Percentiles rank a stretch among this genome's conserved stretches.
phyloP scores from a whole-genome alignment of 2,888 invertebrate genomes.

The Argyra leucocephala region DNA sequence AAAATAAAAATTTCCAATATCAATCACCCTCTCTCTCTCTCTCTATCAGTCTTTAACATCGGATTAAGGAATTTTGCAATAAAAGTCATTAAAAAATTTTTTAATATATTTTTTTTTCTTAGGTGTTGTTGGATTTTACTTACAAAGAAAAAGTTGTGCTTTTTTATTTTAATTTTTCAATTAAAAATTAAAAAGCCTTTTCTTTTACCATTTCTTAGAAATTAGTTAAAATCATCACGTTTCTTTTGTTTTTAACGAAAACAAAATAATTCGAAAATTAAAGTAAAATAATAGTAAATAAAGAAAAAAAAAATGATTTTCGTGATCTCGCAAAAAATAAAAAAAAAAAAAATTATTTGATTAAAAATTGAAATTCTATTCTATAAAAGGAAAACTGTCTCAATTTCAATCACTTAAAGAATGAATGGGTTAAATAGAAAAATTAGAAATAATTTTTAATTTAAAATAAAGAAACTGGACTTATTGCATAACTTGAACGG shows the following conservation, averaged over 20 bases:
- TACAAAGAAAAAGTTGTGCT: background rate
- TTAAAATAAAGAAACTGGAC: no score
- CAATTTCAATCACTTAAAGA: background rate
- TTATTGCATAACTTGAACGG: no score
- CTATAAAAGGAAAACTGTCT: background rate
- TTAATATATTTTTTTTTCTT: no score
- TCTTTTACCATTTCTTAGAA: background rate
- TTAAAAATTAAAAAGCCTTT: background rate
- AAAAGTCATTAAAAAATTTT: no score
- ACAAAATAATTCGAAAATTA: background rate
- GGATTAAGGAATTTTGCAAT: no score
- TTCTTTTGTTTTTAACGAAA: background rate
- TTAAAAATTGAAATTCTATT: background rate
- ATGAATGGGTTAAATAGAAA: background rate
- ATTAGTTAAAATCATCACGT: background rate
- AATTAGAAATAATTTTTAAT: no score
- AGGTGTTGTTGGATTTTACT: no score
- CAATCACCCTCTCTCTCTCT: no score
- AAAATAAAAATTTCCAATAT: no score
- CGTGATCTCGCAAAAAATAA: no score
- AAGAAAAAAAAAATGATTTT: no score
- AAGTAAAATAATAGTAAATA: background rate
- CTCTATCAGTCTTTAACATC: no score
- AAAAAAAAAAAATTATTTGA: background rate
- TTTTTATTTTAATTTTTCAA: background rate